Evolutionary conservation across 2,113 vertebrate genomes (phyloP), one percentile per base, ranked within the genome.

Genomic region (Butorides virescens): DNA sequence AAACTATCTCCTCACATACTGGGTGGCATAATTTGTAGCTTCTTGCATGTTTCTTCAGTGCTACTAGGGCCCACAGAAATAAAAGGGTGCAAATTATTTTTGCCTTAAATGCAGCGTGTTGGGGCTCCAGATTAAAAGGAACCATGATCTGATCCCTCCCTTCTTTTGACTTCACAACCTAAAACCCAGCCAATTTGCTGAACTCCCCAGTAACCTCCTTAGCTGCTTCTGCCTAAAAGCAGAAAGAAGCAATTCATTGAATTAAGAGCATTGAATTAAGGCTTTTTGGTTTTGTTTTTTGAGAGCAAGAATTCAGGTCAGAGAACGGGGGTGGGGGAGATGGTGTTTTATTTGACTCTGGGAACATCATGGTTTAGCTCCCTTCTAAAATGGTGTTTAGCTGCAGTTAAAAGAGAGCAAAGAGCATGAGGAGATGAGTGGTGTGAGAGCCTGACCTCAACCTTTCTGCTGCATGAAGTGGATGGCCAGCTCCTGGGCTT

Each of bases 241-340:
- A 87, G 56, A 74, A 91, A 92, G 79, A 86, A 91, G 49, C 36
- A 80, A 83, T 75, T 97, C 77, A 79, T 5, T 91, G 91, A 92
- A 77, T 77, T 87, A 90, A 84, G 47, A 90, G 67, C 80, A 65
- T 6, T 80, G 81, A 93, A 91, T 77, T 92, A 87, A 91, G 37
- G 62, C 77, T 91, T 74, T 94, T 81, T 70, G 52, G 58, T 92
- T 96, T 91, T 92, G 46, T 62, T 81, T 93, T 71, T 90, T 79
- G 73, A 92, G 83, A 90, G 66, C 58, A 86, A 90, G 75, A 81
- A 96, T 93, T 93, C 58, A 89, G 94, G 87, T 92, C 95, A 95
- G 49, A 76, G 83, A 53, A 75, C 34, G 66, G 76, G 76, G 52
- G 39, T n/a, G 39, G 70, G 34, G 66, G 17, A 82, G 52, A 61